Conservation (phyloP, 2,888 invertebrate species). For the Invenusta paracnida region DNA sequence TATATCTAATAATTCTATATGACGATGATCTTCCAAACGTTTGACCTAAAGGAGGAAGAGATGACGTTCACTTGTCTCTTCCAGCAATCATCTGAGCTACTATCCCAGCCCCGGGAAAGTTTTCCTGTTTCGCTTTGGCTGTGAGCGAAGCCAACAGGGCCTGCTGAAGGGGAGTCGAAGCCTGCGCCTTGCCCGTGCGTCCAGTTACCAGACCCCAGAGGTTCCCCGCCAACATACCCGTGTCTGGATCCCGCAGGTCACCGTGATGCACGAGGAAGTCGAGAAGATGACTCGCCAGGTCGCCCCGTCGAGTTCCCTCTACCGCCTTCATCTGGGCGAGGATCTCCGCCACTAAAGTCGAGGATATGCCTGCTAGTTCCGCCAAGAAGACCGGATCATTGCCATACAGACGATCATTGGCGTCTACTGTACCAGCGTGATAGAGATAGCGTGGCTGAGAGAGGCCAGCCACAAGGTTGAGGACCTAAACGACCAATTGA, state of each 20-base stretch:
- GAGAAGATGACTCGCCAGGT: neutral
- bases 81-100: neutral
- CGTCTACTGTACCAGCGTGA: constrained; percentile 33
- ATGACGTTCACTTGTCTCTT: too few relatives aligned
- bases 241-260: neutral
- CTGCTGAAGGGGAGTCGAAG: neutral
- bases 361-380: constrained; percentile 22
- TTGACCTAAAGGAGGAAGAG: too few relatives aligned
- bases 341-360: constrained; percentile 16
- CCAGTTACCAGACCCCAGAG: neutral
- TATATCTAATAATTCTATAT: too few relatives aligned
- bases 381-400: constrained; percentile 13
- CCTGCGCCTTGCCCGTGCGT: neutral
- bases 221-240: neutral
- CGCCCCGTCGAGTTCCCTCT: neutral
- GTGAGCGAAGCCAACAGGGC: neutral
- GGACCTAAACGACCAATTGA: too few relatives aligned
- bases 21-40: too few relatives aligned
- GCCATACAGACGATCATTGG: constrained; percentile 39
- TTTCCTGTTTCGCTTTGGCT: neutral
- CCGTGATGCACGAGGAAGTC: neutral
- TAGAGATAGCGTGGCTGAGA: constrained; percentile 37
- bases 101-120: neutral
- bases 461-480: constrained; percentile 31
- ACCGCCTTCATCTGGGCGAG: constrained; percentile 2